A percentile compares a stretch with the other conserved stretches of the same genome.
These are phyloP conservation scores for Rana temporaria DNA, from an alignment of 2,113 vertebrate species.

Conservation along the genomic window DNA sequence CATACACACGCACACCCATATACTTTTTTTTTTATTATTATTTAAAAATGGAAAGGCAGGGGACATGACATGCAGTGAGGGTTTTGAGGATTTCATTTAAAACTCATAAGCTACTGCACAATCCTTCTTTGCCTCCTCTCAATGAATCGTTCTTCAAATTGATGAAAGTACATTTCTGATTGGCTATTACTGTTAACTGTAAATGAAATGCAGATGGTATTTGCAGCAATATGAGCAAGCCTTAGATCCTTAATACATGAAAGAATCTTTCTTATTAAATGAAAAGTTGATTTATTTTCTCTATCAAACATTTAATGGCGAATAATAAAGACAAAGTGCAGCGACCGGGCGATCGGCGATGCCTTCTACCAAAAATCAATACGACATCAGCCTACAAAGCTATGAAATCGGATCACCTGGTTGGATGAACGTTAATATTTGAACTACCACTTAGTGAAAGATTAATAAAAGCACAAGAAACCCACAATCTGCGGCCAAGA, in stretches of 20 bases:
- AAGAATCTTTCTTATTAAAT: neutral
- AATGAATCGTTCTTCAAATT: too few relatives aligned
- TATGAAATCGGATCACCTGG: conserved; percentile 23
- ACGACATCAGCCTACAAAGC: conserved; percentile 28
- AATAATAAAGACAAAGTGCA: neutral
- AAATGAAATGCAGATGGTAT: too few relatives aligned
- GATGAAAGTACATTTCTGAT: too few relatives aligned
- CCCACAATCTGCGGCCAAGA: neutral
- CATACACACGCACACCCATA: too few relatives aligned
- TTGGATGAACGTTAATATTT: conserved; percentile 30
- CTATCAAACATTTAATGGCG: neutral
- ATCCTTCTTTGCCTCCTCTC: too few relatives aligned
- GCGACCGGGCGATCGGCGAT: neutral
- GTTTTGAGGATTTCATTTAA: too few relatives aligned
- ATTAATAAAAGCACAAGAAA: conserved; percentile 16
- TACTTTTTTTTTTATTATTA: too few relatives aligned
- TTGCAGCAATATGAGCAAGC: too few relatives aligned
- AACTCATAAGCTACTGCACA: too few relatives aligned
- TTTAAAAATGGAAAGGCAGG: too few relatives aligned
- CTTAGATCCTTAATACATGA: neutral
- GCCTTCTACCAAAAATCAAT: conserved; percentile 33
- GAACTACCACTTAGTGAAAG: conserved; percentile 29
- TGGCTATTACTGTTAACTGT: too few relatives aligned
- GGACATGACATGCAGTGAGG: too few relatives aligned
- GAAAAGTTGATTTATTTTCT: neutral